Evolutionary conservation across 2,888 invertebrate species (phyloP), one percentile per base, ranked within the genome.

Genomic region (Patella depressa): DNA sequence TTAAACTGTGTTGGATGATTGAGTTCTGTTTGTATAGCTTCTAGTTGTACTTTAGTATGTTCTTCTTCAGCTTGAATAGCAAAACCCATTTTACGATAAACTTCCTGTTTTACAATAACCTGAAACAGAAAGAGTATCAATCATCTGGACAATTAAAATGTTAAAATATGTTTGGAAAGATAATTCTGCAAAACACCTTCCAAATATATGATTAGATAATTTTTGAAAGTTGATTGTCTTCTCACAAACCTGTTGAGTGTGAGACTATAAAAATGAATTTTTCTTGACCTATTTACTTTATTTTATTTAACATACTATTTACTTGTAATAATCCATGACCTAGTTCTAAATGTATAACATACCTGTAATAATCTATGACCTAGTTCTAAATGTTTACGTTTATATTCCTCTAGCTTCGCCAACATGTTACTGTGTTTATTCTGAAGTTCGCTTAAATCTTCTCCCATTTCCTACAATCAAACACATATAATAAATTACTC

Each of bases 1-100:
- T 97, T 97, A 89, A 96, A 97, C 85, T 98, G 96, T 69, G 97
- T 96, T 54, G 98, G 98, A 17, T 96, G 95, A 85, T 96, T 96
- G 24, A 98, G 94, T 88, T 97, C 95, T 0, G 95, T 94, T 80
- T 96, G 95, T 89, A 98, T 94, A 76, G 95, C 95, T 92, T 98
- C 97, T 72, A 98, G 93, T 83, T 96, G 95, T 74, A 96, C 96
- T 74, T 96, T 94, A n/a, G 97, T 93, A 14, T 95, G 94, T 82
- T 98, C 98, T 91, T 98, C 98, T 86, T 98, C 97, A 0, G 96
- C 96, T 85, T 95, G 95, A 53, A 98, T 93, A 0, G 97, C 95
- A 75, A 96, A 94, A 11, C 98, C 98, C 79, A 95, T 94, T 90
- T 97, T 97, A n/a, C 97, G 94, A 2, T 95, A 94, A 81, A 96